A percentile compares a stretch with the other conserved stretches of the same genome.
These are phyloP conservation scores for Trachythela sp. DNA, from an alignment of 64 coral and sea anemone genomes.

Conservation along the genomic window DNA sequence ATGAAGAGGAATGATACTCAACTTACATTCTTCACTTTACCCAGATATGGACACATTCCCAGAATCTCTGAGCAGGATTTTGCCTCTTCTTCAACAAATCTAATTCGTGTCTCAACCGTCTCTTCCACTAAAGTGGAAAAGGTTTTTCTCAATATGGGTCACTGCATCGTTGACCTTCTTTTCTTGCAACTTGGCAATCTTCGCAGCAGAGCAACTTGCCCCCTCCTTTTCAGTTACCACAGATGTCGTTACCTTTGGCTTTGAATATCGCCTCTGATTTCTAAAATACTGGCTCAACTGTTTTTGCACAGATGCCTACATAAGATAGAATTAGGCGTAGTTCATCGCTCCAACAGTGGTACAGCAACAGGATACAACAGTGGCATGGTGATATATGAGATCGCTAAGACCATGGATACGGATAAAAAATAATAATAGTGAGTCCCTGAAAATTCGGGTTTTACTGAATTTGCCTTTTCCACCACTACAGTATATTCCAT, in stretches of 20 bases:
- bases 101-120: background rate
- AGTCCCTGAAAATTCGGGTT: no score
- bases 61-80: no score
- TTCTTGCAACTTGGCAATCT: background rate
- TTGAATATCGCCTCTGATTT: no score
- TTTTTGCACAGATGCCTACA: slow-evolving; percentile 33
- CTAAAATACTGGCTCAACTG: no score
- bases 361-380: no score
- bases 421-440: no score
- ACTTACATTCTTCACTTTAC: slow-evolving; percentile 32
- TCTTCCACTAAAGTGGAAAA: slow-evolving; percentile 21
- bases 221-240: background rate
- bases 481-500: no score
- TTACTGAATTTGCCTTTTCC: no score
- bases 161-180: background rate
- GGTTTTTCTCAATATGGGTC: background rate
- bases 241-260: background rate
- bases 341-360: no score
- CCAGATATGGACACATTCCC: slow-evolving; percentile 25
- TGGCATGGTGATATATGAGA: no score
- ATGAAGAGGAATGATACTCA: no score
- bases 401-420: no score
- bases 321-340: background rate
- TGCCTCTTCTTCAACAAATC: background rate
- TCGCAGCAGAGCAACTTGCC: background rate